Evolutionary conservation across 1,140 invertebrate species (phyloP), one percentile per base, ranked within the genome.

Genomic region (Periplaneta americana): DNA sequence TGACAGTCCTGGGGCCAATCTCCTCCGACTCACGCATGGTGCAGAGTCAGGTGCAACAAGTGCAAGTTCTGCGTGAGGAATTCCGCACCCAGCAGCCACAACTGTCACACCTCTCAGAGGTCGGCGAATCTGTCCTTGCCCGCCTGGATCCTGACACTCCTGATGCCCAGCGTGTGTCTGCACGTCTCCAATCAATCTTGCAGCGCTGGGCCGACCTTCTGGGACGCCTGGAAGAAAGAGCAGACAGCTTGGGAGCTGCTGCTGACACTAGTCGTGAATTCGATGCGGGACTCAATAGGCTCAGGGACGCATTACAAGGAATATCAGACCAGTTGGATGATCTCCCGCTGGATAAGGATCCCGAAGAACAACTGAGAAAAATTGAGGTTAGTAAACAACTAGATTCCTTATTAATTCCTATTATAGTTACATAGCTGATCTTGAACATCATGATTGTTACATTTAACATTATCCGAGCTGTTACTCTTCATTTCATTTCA

Each of bases 11-110:
- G 0, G 97, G 98, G 34, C 97, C 98, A 1, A 97, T 99, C 84
- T 97, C 97, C 0, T 96, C 96, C 0, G 97, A 99, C 87, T 96
- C 97, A 0, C 90, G 97, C 75, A 96, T 98, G 93, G 96, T 98
- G 0, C 95, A 97, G 84, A 97, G 95, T 82, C 98, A 99, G 91
- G 94, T 98, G 34, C 96, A 98, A 87, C 96, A 98, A 90, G 86
- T 89, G 28, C 86, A 91, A 86, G 97, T 99, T 1, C 89, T 98
- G 31, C 92, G 97, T 82, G 97, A 98, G 89, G 97, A 98, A 88
- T 96, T 98, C 90, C 91, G 95, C 80, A 93, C 94, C 2, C 97
- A 98, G 86, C 96, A 98, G 86, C 96, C 96, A 0, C 94, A 97
- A 82, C 89, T 98, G 76, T 93, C 96, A 83, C 95, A 97, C 84